Percentiles rank a stretch among this genome's conserved stretches.
These are phyloP conservation scores for Poliocrania exsul DNA, from an alignment of 2,797 vertebrate species.

Conservation along the genomic window DNA sequence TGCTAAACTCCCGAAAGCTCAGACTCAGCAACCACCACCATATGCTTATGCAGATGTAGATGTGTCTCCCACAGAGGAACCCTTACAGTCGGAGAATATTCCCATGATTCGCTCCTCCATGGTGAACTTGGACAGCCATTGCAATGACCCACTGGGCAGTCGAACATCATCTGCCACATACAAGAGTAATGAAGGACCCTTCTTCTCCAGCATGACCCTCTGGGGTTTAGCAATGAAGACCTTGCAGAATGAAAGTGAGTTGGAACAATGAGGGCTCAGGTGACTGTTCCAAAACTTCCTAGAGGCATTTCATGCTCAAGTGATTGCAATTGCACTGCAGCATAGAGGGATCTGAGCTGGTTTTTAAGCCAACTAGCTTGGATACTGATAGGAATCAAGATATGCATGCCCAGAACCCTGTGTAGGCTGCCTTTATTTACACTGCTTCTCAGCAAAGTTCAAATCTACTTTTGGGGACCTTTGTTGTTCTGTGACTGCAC, in stretches of 20 bases:
- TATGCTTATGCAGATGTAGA: slow-evolving; percentile 71
- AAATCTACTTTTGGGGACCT: neutral
- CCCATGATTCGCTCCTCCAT: slow-evolving; percentile 76
- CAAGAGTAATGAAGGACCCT: slow-evolving; percentile 83
- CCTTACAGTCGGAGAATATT: slow-evolving; percentile 46
- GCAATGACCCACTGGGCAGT: slow-evolving; percentile 66
- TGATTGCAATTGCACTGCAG: neutral
- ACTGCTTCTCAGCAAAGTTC: neutral
- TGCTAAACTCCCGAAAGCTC: slow-evolving; percentile 76
- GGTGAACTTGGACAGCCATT: slow-evolving; percentile 77
- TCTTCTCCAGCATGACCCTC: slow-evolving; percentile 90
- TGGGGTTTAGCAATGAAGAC: slow-evolving; percentile 96
- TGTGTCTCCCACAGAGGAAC: slow-evolving; percentile 44
- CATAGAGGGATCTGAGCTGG: neutral
- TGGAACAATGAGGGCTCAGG: slow-evolving; percentile 75
- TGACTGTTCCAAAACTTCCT: neutral
- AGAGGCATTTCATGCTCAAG: neutral
- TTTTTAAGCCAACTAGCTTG: neutral
- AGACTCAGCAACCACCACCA: slow-evolving; percentile 30
- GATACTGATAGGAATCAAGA: neutral
- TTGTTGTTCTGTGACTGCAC: neutral
- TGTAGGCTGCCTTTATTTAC: neutral
- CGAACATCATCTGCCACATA: slow-evolving; percentile 62
- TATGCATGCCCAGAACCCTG: neutral
- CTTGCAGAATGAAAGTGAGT: slow-evolving; percentile 88